Evolutionary conservation across 1,140 invertebrate genomes (phyloP).

Genomic region (Dendroctonus ponderosae): DNA sequence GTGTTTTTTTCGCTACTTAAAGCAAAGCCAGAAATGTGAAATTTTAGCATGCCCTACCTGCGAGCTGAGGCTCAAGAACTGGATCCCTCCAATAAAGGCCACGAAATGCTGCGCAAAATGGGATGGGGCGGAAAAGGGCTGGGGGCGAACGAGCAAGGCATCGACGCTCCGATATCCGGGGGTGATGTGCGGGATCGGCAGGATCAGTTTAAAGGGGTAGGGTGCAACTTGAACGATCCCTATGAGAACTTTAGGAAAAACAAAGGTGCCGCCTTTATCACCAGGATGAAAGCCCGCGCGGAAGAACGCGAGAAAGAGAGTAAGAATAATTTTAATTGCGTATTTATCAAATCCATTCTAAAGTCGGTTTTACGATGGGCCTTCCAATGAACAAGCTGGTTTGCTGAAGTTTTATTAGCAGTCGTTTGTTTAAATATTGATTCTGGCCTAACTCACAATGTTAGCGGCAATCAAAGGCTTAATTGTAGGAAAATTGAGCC

Average conservation of each 20-base stretch:
- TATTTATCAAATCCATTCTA: constrained; percentile 5
- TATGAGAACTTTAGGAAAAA: constrained; percentile 97
- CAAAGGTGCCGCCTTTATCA: constrained; percentile 94
- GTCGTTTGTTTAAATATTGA: not conserved
- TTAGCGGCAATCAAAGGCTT: too few relatives aligned
- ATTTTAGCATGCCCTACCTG: constrained; percentile 37
- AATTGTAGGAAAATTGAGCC: not conserved
- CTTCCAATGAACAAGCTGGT: not conserved
- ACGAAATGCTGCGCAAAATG: constrained; percentile 94
- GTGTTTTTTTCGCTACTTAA: not conserved
- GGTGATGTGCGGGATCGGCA: constrained; percentile 87
- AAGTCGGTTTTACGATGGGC: not conserved
- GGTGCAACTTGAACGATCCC: constrained; percentile 87
- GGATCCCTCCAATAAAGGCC: constrained; percentile 89
- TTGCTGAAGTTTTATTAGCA: not conserved
- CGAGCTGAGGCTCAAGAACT: constrained; percentile 56
- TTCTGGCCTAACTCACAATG: too few relatives aligned
- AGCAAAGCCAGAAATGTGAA: not conserved
- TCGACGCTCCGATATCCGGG: constrained; percentile 88
- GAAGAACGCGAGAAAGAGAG: constrained; percentile 70
- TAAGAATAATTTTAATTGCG: constrained; percentile 28
- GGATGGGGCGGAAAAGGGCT: constrained; percentile 86
- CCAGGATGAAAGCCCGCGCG: constrained; percentile 90
- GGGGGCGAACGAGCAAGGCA: constrained; percentile 90
- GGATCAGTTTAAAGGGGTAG: constrained; percentile 92